Evolutionary conservation across 2,797 vertebrate genomes (phyloP).

Genomic region (Girardinus metallicus): DNA sequence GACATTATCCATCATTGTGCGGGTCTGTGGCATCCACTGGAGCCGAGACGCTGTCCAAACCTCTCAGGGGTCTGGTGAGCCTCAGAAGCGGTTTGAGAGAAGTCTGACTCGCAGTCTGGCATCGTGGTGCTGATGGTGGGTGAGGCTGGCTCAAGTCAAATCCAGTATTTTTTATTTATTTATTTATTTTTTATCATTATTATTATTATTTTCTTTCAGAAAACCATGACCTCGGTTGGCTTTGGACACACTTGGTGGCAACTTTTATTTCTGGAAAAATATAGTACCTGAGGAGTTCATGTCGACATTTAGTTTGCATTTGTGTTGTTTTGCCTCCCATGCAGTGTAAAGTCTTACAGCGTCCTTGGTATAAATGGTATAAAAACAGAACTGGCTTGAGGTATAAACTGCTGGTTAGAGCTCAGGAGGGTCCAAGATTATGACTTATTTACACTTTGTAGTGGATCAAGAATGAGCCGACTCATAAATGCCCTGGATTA

Average conservation of each 20-base stretch:
- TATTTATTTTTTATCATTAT: no score
- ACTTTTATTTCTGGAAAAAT: background rate
- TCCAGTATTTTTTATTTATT: background rate
- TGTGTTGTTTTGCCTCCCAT: background rate
- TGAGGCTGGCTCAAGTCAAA: slow-evolving; percentile 1
- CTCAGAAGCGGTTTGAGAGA: background rate
- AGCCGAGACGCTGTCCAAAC: slow-evolving; percentile 25
- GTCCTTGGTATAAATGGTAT: background rate
- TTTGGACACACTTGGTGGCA: background rate
- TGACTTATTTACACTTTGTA: background rate
- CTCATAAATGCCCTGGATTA: background rate
- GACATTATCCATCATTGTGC: slow-evolving; percentile 48
- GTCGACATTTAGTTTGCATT: background rate
- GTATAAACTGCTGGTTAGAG: background rate
- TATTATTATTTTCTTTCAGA: background rate
- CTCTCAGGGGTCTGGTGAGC: slow-evolving; percentile 12
- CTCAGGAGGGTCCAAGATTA: background rate
- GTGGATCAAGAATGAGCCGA: background rate
- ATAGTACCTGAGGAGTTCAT: background rate
- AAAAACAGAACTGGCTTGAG: background rate
- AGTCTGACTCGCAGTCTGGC: background rate
- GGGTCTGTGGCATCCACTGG: slow-evolving; percentile 26
- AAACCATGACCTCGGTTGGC: background rate
- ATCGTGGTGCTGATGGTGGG: background rate
- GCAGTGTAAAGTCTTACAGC: background rate